phyloP scores from a whole-genome alignment of 2,888 invertebrate species.

The Drosophila trichaetosa region DNA sequence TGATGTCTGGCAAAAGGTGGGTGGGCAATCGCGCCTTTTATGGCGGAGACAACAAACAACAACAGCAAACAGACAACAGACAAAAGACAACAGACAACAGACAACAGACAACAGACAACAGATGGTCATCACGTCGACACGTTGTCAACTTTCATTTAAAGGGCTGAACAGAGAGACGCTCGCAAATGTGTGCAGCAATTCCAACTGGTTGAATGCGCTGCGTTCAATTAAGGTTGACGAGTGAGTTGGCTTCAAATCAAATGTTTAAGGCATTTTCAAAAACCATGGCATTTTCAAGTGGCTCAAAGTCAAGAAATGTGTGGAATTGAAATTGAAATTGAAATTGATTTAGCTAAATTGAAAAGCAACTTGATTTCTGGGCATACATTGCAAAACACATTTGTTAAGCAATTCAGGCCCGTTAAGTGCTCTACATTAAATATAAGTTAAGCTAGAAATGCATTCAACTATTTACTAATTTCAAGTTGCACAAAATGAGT shows the following conservation, averaged over 20 bases:
- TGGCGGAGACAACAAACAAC: conserved; percentile 26
- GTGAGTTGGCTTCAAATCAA: neutral
- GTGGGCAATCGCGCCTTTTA: conserved; percentile 66
- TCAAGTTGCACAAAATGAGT: neutral
- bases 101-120: conserved; percentile 39
- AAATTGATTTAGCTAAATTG: neutral
- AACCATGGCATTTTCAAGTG: neutral
- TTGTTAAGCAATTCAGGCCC: neutral
- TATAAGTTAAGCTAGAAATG: neutral
- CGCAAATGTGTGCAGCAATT: conserved; percentile 4
- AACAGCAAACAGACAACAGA: conserved; percentile 2
- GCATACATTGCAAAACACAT: neutral
- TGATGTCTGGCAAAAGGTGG: conserved; percentile 41
- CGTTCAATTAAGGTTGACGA: conserved; percentile 6
- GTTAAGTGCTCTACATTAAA: neutral
- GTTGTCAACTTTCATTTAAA: conserved; percentile 73
- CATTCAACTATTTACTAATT: neutral
- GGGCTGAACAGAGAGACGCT: conserved; percentile 24
- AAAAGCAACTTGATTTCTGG: neutral
- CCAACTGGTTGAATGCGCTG: conserved; percentile 23
- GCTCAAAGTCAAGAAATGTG: neutral
- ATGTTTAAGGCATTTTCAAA: neutral
- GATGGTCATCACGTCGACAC: conserved; percentile 67
- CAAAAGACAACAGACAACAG: conserved; percentile 42
- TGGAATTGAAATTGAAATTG: neutral